Evolutionary conservation across 23 tunicate species (phyloP), one percentile per base, ranked within the genome.

Genomic region (Halocynthia roretzi): DNA sequence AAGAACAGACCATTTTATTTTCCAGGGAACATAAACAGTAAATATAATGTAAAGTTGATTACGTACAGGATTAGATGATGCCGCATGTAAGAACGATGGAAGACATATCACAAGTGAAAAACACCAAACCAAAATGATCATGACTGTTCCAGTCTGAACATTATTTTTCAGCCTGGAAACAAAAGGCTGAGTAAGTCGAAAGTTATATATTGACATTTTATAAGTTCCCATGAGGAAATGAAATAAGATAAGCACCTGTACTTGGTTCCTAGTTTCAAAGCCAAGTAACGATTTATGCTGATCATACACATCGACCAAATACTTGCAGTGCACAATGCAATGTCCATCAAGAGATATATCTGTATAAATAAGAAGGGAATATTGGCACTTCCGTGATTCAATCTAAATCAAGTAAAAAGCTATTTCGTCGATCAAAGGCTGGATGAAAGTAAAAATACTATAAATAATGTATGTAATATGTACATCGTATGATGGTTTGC

Each of bases 221-320:
- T n/a, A n/a, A 14, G 63, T 10, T 10, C 11, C 12, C 15, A 58
- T 58, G 17, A 15, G 63, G 63, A 14, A n/a, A 14, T 4, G n/a
- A 2, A 58, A n/a, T 15, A 58, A 14, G 8, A 54, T 75, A 54
- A 54, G 8, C 52, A 77, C 81, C 57, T 77, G 81, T 77, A 77
- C 7, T 60, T 31, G 48, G 14, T 48, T 51, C 58, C 81, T 61
- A 64, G 31, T 6, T 63, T 77, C 49, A 77, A 44, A 7, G 81
- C 81, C 8, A 64, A 31, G 52, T 77, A 62, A 8, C 81, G 71
- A 64, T 77, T 77, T 12, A 77, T 63, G 56, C 81, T 65, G 21
- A 77, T 77, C 58, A 77, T 49, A 11, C 71, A 77, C 57, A 77
- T 12, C 51, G 62, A 63, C 81, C 81, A 77, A 11, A 77, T 77